Percentiles rank a stretch among this genome's conserved stretches.
Evolutionary conservation across 2,113 vertebrate genomes (phyloP).

Genomic region (Aegotheles bennettii): DNA sequence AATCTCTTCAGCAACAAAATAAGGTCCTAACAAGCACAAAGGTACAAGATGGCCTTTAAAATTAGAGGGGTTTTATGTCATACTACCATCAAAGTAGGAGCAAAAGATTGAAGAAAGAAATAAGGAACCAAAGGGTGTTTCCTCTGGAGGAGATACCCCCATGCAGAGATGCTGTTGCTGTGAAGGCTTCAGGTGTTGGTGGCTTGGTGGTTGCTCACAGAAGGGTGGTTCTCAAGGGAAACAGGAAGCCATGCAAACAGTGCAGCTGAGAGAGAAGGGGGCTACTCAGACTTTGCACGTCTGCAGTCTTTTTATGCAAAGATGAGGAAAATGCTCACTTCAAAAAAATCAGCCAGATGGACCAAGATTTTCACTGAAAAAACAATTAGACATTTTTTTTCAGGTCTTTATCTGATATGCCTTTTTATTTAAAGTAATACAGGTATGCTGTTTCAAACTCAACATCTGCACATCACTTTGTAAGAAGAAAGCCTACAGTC

Average conservation of each 20-base stretch:
- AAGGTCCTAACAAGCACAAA: not conserved
- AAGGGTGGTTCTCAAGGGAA: not conserved
- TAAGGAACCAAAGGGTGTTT: not conserved
- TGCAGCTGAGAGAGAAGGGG: not conserved
- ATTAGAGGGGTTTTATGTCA: not conserved
- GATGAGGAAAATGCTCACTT: not conserved
- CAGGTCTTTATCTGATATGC: not conserved
- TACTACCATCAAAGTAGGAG: not conserved
- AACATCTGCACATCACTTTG: not conserved
- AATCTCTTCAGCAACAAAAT: not conserved
- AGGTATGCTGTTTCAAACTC: not conserved
- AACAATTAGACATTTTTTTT: not conserved
- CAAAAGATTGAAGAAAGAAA: not conserved
- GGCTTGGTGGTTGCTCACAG: not conserved
- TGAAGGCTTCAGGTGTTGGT: not conserved
- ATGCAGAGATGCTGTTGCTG: not conserved
- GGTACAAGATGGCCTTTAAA: not conserved
- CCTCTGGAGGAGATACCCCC: not conserved
- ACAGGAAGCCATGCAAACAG: not conserved
- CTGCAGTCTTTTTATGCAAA: not conserved
- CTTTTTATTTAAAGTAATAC: not conserved
- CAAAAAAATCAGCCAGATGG: not conserved
- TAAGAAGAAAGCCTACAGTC: not conserved
- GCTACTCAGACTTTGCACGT: not conserved
- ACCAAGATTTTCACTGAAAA: not conserved